Evolutionary conservation across 2,113 vertebrate genomes (phyloP), one percentile per base, ranked within the genome.

Genomic region (Uropsilus gracilis): DNA sequence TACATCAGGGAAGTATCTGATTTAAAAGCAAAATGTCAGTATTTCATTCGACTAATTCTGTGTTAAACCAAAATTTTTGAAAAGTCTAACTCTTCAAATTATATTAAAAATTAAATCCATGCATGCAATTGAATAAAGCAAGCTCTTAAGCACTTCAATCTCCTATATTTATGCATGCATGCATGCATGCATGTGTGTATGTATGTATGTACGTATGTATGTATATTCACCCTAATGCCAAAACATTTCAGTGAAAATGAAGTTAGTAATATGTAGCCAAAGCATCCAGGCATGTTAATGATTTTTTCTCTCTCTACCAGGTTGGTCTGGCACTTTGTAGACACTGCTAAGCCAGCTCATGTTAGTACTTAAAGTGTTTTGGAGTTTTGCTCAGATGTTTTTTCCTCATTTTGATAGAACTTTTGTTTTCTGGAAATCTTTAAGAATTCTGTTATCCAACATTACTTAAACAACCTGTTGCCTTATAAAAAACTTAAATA

Each of bases 341-440:
- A 86, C 89, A 66, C 22, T 57, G 46, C 90, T 59, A 80, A 94
- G 82, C 90, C 90, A 90, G 59, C 73, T 97, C 28, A 22, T 75
- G 88, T 34, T 90, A 69, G 76, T 83, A 32, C 77, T 92, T 66
- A 12, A 75, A 73, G 80, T 92, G 73, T 88, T 93, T 91, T 85
- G 76, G 77, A 92, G 63, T 94, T 97, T 94, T 71, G 77, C 77
- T 95, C 93, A 48, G 73, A 90, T 94, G n/a, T 83, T 90, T 86
- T 71, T 75, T 91, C 81, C 73, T 95, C 50, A 86, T 94, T 95
- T 96, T 90, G 85, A 86, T 92, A 89, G 26, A 91, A 93, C 86
- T 96, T 96, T 97, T 96, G 91, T 95, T 89, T 94, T 91, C 92
- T 95, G 81, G 61, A 95, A 91, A 80, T 94, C 85, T 88, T 95